Base-by-base conservation (phyloP, 2,113 vertebrate species). In the Oncorhynchus kisutch region DNA sequence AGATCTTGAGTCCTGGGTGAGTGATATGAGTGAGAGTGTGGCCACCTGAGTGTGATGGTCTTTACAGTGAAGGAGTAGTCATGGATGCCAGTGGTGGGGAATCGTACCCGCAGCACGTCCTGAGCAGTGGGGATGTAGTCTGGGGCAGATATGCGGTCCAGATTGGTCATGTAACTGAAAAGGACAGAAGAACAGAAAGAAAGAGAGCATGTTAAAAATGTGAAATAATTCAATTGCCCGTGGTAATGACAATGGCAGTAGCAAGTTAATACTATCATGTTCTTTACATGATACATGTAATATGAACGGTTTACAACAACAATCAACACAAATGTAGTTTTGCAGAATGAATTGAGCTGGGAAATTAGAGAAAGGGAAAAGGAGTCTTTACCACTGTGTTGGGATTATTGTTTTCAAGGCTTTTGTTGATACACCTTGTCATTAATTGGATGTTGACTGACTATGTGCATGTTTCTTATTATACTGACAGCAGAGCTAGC, bases 61-160 rank as follows among this genome's bases (percentile, higher is more conserved):
- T 95, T 91, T 78, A 97, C 88, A 0, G 84, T 92, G 83, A 97
- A 97, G 83, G 95, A 90, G 74, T 97, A 97, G 68, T 97, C 96
- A 0, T 96, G 95, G 86, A 97, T 97, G 83, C 96, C 96, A 0
- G 96, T 96, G 29, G 96, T 97, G 24, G 96, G 96, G 84, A 96
- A 94, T 66, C 96, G 94, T 76, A 96, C 96, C 24, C 96, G 91
- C 60, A 97, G 82, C 78, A 97, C 95, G 0, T 97, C 96, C 89
- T 97, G 96, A 0, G 92, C 93, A 0, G 91, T 94, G n/a, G 96
- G 96, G 54, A 95, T 78, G 74, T 95, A 97, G 62, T 88, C 84
- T 0, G 87, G 91, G 11, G 88, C 80, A 0, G 93, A 78, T 25
- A 97, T 95, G 2, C 96, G 95, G 1, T 95, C 94, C 86, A 97